A percentile compares a stretch with the other conserved stretches of the same genome.
These are phyloP conservation scores for Tetraodon nigroviridis DNA, from an alignment of 2,113 vertebrate genomes.

Conservation along the genomic window DNA sequence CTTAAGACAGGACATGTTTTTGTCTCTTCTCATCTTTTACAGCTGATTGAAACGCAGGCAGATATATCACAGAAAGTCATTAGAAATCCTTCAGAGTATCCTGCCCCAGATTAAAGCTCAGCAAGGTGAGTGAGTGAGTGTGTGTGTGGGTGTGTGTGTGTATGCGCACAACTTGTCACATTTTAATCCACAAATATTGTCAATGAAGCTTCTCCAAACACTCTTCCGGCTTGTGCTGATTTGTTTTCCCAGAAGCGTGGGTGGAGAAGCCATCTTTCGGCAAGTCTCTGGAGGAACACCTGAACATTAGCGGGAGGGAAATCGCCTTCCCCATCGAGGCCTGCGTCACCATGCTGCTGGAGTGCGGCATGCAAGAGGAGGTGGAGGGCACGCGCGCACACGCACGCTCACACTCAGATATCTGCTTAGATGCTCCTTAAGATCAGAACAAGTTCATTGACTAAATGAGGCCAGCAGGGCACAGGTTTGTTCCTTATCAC, in stretches of 20 bases:
- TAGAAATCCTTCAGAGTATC: slow-evolving; percentile 88
- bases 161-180: slow-evolving; percentile 4
- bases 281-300: slow-evolving; percentile 92
- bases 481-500: not conserved
- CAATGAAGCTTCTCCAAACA: slow-evolving; percentile 6
- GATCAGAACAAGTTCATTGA: not conserved
- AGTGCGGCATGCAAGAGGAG: slow-evolving; percentile 96
- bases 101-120: slow-evolving; percentile 98
- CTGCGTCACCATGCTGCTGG: slow-evolving; percentile 93
- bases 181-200: not conserved
- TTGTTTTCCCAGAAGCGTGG: slow-evolving; percentile 86
- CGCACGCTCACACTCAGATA: not conserved
- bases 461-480: not conserved
- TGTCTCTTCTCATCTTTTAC: slow-evolving; percentile 28
- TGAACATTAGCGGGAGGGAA: slow-evolving; percentile 86
- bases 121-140: slow-evolving; percentile 82
- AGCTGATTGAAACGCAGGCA: slow-evolving; percentile 96
- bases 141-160: slow-evolving; percentile 21
- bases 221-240: slow-evolving; percentile 15
- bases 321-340: slow-evolving; percentile 96
- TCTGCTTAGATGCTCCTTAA: not conserved
- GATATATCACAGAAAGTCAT: slow-evolving; percentile 94
- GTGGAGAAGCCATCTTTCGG: slow-evolving; percentile 96
- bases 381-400: slow-evolving; percentile 56
- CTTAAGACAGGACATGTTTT: not conserved